Base-by-base conservation (phyloP, 2,888 invertebrate genomes). In the Brachypalpus laphriformis region DNA sequence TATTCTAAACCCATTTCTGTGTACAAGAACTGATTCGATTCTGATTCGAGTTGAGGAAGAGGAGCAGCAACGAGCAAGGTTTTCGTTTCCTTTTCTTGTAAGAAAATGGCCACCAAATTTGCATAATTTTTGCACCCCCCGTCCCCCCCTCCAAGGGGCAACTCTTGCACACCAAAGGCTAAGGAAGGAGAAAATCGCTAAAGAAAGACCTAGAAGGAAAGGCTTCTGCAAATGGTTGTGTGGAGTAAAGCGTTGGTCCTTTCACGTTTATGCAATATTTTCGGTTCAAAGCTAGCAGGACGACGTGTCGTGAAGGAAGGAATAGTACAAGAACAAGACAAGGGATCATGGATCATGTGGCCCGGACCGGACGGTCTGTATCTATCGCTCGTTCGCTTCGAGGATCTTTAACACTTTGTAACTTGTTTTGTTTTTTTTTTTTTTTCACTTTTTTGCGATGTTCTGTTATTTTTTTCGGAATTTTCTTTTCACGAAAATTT, bases 31-130 rank as follows among this genome's bases (percentile, higher is more conserved):
- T n/a, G n/a, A n/a, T n/a, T n/a, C n/a, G n/a, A n/a, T n/a, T n/a
- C n/a, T n/a, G n/a, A n/a, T n/a, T n/a, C n/a, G n/a, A n/a, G n/a
- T n/a, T n/a, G n/a, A n/a, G n/a, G n/a, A n/a, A n/a, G n/a, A n/a
- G n/a, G n/a, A n/a, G n/a, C n/a, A n/a, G n/a, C n/a, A n/a, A n/a
- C n/a, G n/a, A n/a, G n/a, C n/a, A n/a, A n/a, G n/a, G n/a, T n/a
- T n/a, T n/a, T n/a, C n/a, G n/a, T n/a, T n/a, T n/a, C n/a, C n/a
- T 25, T 25, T 20, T 7, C 16, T 37, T 65, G 65, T 57, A 42
- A 82, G 63, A 82, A 82, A 82, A 82, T 82, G 81, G 81, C 75
- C 49, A 54, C 37, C 56, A 47, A 47, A 28, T 47, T 51, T 57
- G n/a, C 28, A 65, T 45, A 22, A 4, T 34, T 54, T 28, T 59